Evolutionary conservation across 2,797 vertebrate genomes (phyloP).

Genomic region (Apodemus agrarius): DNA sequence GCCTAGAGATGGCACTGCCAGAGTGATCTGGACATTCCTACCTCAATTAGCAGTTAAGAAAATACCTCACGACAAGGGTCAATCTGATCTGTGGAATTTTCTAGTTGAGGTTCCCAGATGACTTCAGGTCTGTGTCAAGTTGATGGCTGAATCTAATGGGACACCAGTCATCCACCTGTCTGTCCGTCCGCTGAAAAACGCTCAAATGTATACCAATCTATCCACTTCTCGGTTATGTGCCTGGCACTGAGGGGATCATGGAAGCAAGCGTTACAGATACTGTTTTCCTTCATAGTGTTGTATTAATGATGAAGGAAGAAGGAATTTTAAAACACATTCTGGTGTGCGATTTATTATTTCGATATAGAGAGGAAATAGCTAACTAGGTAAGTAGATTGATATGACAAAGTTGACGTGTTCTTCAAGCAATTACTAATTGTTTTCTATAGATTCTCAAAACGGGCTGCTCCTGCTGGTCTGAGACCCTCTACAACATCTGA

Average conservation of each 20-base stretch:
- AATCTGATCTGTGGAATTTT: not conserved
- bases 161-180: not conserved
- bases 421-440: not conserved
- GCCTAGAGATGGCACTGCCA: not conserved
- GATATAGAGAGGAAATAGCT: not conserved
- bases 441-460: not conserved
- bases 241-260: not conserved
- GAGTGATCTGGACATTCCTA: not conserved
- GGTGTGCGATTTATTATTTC: not conserved
- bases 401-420: not conserved
- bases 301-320: not conserved
- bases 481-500: not conserved
- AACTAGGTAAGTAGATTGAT: not conserved
- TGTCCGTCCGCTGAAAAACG: not conserved
- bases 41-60: not conserved
- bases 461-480: not conserved
- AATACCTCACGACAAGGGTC: not conserved
- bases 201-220: not conserved
- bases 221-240: not conserved
- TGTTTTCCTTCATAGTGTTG: not conserved
- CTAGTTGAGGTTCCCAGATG: not conserved
- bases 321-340: not conserved
- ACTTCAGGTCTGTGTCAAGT: not conserved
- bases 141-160: not conserved
- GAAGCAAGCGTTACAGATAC: not conserved